phyloP scores from a whole-genome alignment of 2,113 vertebrate species.

The Malaclemys terrapin region DNA sequence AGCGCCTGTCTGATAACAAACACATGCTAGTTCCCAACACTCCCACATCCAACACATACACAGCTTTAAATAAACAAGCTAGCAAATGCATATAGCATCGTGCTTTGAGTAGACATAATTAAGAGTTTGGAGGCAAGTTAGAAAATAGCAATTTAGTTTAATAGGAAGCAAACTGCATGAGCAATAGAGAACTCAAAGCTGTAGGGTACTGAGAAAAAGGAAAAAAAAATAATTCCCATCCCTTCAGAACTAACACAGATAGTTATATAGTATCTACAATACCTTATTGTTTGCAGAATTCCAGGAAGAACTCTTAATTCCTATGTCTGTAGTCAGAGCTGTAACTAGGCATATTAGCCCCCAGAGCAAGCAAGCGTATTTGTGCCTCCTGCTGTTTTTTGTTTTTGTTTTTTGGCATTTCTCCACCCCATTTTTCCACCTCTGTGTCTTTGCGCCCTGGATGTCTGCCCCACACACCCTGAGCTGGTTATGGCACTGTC shows the following conservation, averaged over 20 bases:
- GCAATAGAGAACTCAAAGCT: not conserved
- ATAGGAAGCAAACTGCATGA: not conserved
- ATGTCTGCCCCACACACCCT: too few relatives aligned
- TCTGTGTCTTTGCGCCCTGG: too few relatives aligned
- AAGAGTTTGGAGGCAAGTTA: not conserved
- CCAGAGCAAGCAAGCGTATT: too few relatives aligned
- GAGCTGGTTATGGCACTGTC: too few relatives aligned
- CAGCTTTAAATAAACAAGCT: not conserved
- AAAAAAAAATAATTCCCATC: not conserved
- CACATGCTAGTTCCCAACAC: not conserved
- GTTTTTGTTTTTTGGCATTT: too few relatives aligned
- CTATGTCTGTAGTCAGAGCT: not conserved
- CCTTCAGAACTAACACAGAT: not conserved
- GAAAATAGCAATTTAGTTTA: not conserved
- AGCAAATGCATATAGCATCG: fast-evolving
- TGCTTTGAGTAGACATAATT: not conserved
- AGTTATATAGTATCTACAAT: not conserved
- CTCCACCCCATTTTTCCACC: too few relatives aligned
- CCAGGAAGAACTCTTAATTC: not conserved
- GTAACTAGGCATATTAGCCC: not conserved
- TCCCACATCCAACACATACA: not conserved
- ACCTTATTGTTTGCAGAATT: not conserved
- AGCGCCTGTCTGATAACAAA: not conserved
- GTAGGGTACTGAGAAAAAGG: not conserved
- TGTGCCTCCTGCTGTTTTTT: too few relatives aligned